These are phyloP conservation scores for Nanger granti DNA, from an alignment of 2,113 vertebrate genomes.

Conservation along the genomic window DNA sequence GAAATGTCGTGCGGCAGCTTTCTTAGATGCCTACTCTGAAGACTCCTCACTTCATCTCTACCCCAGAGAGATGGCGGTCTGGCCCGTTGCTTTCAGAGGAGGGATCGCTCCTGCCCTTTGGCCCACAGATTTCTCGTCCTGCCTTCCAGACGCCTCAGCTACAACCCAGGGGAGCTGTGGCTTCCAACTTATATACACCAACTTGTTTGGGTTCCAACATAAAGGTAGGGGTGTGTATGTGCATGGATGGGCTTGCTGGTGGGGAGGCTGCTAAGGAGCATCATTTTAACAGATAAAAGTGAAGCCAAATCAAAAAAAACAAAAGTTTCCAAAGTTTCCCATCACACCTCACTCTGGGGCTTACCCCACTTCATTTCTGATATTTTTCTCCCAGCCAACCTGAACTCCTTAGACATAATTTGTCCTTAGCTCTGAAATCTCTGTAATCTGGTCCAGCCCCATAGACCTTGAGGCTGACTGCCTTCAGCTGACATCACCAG, in stretches of 20 bases:
- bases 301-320: constrained; percentile 53
- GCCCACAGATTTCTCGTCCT: constrained; percentile 23
- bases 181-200: constrained; percentile 14
- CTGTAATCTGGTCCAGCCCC: background rate
- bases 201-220: background rate
- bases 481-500: background rate
- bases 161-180: background rate
- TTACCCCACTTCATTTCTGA: background rate
- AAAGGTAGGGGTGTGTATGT: constrained; percentile 30
- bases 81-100: background rate
- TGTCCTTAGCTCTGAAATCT: background rate
- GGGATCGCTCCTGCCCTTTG: constrained; percentile 1
- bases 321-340: background rate
- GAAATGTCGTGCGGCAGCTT: background rate
- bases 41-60: background rate
- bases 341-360: background rate
- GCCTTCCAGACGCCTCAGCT: constrained; percentile 31
- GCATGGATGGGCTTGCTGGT: background rate
- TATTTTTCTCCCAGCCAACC: background rate
- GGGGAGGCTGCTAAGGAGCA: background rate
- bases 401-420: background rate
- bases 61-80: background rate
- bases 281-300: constrained; percentile 31
- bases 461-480: background rate
- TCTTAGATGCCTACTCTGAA: background rate